These are phyloP conservation scores for Drosophila sproati DNA, from an alignment of 1,140 invertebrate genomes.

Conservation along the genomic window DNA sequence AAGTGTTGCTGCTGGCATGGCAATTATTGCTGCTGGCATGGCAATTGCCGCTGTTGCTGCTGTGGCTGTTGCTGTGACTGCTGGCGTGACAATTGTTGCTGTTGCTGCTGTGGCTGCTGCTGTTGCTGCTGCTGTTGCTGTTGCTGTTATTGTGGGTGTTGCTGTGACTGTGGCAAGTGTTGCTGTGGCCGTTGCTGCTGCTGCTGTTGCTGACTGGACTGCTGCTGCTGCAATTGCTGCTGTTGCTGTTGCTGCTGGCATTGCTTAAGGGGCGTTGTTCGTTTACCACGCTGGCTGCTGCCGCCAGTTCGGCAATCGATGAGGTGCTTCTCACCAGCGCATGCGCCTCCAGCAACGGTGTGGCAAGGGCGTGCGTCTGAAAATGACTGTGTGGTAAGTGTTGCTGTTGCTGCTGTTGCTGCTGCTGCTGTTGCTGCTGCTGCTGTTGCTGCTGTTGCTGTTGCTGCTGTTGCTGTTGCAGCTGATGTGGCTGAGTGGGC, in stretches of 20 bases:
- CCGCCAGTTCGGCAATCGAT: conserved; percentile 81
- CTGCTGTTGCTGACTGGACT: conserved; percentile 64
- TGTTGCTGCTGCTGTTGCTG: conserved; percentile 11
- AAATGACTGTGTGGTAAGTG: conserved; percentile 35
- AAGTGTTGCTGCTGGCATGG: conserved; percentile 48
- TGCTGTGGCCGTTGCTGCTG: conserved; percentile 56
- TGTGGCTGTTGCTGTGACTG: conserved; percentile 63
- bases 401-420: conserved; percentile 50
- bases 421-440: conserved; percentile 52
- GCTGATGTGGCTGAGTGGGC: conserved; percentile 85
- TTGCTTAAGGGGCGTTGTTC: conserved; percentile 80
- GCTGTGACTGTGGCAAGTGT: conserved; percentile 40
- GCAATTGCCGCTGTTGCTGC: conserved; percentile 39
- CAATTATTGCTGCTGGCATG: conserved; percentile 53
- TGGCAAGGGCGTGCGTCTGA: conserved; percentile 57
- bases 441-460: conserved; percentile 54
- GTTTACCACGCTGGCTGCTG: conserved; percentile 75
- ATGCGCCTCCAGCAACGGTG: conserved; percentile 55
- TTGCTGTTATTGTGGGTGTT: conserved; percentile 68
- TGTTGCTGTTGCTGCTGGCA: conserved; percentile 28
- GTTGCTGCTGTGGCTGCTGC: too few species aligned
- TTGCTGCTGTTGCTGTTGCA: conserved; percentile 72
- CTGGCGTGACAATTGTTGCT: too few species aligned
- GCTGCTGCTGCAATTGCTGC: too few species aligned
- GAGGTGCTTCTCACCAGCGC: conserved; percentile 72